These are phyloP conservation scores for Erinaceus europaeus DNA, from an alignment of 2,113 vertebrate genomes.

Conservation along the genomic window DNA sequence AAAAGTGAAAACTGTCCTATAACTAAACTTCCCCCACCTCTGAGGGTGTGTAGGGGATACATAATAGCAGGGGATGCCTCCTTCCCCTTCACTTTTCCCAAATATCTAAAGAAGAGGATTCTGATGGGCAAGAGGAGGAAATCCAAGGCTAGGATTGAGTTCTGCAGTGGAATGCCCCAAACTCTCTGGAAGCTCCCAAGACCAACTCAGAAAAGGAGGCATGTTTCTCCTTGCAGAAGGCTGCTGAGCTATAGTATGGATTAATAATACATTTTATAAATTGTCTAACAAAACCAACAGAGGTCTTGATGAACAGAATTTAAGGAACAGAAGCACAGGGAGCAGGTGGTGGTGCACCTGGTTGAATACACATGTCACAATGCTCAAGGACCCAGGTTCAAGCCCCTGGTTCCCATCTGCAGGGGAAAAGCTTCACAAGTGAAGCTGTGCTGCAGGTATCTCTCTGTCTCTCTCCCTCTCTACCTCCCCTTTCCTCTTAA, in stretches of 20 bases:
- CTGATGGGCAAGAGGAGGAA: background rate
- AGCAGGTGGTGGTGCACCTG: no score
- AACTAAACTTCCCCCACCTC: no score
- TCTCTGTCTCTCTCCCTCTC: no score
- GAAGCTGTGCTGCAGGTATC: no score
- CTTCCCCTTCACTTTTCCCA: background rate
- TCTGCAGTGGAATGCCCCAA: background rate
- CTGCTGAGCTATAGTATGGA: background rate
- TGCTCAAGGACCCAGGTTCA: no score
- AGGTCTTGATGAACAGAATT: conserved; percentile 23
- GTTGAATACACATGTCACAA: no score
- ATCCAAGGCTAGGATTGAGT: background rate
- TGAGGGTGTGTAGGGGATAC: no score
- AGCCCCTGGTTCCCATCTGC: no score
- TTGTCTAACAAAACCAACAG: conserved; percentile 6
- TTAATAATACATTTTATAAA: background rate
- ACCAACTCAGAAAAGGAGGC: background rate
- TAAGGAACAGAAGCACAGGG: conserved; percentile 9
- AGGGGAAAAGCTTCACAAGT: no score
- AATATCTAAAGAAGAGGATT: background rate
- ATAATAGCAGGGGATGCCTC: background rate
- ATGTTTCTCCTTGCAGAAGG: background rate
- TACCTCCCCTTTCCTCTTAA: no score
- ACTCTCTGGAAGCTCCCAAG: background rate
- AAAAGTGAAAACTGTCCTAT: background rate